Evolutionary conservation across 2,113 vertebrate species (phyloP).

Genomic region (Irena cyanogastra): DNA sequence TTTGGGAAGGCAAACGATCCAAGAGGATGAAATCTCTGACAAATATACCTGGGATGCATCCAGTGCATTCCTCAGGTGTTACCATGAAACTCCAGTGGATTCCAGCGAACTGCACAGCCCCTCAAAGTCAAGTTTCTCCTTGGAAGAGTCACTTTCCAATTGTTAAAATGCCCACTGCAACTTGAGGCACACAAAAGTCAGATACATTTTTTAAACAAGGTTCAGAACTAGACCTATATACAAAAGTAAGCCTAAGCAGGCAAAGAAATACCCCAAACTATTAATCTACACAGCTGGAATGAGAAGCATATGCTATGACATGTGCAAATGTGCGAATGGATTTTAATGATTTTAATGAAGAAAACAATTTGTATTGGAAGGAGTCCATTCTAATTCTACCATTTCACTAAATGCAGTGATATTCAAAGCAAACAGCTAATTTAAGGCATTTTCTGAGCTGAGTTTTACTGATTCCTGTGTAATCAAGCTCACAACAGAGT

Average conservation of each 20-base stretch:
- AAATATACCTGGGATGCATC: accelerated
- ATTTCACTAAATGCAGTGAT: neutral
- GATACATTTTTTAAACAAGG: neutral
- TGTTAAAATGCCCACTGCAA: neutral
- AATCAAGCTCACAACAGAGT: neutral
- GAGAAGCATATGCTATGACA: neutral
- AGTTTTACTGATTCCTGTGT: neutral
- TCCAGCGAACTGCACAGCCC: neutral
- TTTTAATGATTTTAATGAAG: neutral
- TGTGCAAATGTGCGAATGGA: neutral
- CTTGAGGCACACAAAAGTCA: neutral
- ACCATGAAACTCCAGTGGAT: neutral
- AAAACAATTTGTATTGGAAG: neutral
- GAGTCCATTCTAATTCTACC: neutral
- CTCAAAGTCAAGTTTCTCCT: neutral
- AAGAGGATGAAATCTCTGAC: neutral
- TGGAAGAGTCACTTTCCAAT: neutral
- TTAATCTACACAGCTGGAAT: neutral
- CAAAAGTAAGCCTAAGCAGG: neutral
- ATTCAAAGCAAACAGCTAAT: neutral
- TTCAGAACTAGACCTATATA: neutral
- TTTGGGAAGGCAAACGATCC: accelerated
- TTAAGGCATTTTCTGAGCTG: neutral
- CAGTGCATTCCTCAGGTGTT: neutral
- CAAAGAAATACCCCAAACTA: neutral